Conservation (phyloP, 2,797 vertebrate species). For the Paratrypauchen microcephalus region DNA sequence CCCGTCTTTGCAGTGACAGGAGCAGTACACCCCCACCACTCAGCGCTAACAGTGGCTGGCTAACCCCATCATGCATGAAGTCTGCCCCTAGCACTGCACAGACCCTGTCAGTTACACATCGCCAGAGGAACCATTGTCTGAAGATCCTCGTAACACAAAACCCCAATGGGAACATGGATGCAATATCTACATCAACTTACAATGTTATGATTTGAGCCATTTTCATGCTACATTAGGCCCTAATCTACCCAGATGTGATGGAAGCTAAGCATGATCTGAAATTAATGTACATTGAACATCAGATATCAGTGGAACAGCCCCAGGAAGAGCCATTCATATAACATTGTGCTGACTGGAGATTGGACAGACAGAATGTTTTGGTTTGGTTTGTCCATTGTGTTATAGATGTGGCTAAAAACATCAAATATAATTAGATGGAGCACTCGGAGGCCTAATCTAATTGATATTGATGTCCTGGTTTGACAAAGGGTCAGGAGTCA, state of each 20-base stretch:
- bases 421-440: conserved; percentile 2
- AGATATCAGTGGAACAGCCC: conserved; percentile 23
- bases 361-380: not conserved
- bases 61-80: conserved; percentile 45
- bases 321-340: conserved; percentile 10
- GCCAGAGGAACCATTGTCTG: conserved; percentile 40
- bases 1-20: conserved; percentile 9
- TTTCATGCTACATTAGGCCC: conserved; percentile 35
- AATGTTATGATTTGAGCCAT: conserved; percentile 26
- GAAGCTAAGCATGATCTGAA: conserved; percentile 33
- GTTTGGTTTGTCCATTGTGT: not conserved
- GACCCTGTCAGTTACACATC: conserved; percentile 35
- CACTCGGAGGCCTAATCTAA: conserved; percentile 4
- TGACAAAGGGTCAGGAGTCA: conserved; percentile 1
- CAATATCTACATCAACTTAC: conserved; percentile 14
- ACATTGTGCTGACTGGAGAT: conserved; percentile 11
- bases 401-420: not conserved
- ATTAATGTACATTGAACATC: conserved; percentile 30
- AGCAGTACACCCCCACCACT: conserved; percentile 21
- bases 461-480: conserved; percentile 24
- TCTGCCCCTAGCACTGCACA: conserved; percentile 13
- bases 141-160: conserved; percentile 11
- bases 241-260: conserved; percentile 21
- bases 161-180: conserved; percentile 25
- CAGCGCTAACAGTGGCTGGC: conserved; percentile 29